These are phyloP conservation scores for Carposina sasakii DNA, from an alignment of 1,140 invertebrate genomes.

Conservation along the genomic window DNA sequence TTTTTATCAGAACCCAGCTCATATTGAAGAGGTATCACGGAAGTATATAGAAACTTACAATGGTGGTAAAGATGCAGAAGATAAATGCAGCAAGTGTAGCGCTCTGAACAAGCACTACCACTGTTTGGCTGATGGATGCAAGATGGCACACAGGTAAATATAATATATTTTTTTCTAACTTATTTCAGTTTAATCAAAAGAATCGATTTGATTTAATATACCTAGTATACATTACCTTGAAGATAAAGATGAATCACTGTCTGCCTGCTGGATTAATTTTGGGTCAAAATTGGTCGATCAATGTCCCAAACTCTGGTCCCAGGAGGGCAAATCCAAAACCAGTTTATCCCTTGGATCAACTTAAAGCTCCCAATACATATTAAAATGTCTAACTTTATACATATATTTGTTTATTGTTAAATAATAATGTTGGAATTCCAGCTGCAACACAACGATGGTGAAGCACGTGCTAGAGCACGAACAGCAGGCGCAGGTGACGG, in stretches of 20 bases:
- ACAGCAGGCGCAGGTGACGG: slow-evolving; percentile 88
- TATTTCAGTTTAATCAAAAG: background rate
- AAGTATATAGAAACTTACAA: slow-evolving; percentile 71
- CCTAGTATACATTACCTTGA: too few species aligned
- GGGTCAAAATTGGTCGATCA: too few species aligned
- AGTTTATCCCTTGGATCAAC: too few species aligned
- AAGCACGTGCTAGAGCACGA: slow-evolving; percentile 91
- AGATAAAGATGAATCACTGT: too few species aligned
- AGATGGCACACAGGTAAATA: slow-evolving; percentile 77
- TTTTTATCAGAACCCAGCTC: slow-evolving; percentile 77
- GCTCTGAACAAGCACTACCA: slow-evolving; percentile 86
- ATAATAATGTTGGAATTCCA: slow-evolving; percentile 56
- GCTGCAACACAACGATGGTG: slow-evolving; percentile 83
- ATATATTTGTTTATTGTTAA: slow-evolving; percentile 15
- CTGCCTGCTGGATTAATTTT: too few species aligned
- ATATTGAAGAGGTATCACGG: slow-evolving; percentile 71
- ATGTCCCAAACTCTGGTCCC: too few species aligned
- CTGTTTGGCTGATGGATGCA: slow-evolving; percentile 80
- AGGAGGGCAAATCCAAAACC: too few species aligned
- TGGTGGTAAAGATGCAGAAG: slow-evolving; percentile 65
- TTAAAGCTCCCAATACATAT: too few species aligned
- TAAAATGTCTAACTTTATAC: too few species aligned
- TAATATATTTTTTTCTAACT: background rate
- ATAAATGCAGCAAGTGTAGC: slow-evolving; percentile 79
- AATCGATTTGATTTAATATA: too few species aligned